A percentile compares a stretch with the other conserved stretches of the same genome.
Conservation (phyloP, 2,888 invertebrate species). For the Cerastis rubricosa region DNA sequence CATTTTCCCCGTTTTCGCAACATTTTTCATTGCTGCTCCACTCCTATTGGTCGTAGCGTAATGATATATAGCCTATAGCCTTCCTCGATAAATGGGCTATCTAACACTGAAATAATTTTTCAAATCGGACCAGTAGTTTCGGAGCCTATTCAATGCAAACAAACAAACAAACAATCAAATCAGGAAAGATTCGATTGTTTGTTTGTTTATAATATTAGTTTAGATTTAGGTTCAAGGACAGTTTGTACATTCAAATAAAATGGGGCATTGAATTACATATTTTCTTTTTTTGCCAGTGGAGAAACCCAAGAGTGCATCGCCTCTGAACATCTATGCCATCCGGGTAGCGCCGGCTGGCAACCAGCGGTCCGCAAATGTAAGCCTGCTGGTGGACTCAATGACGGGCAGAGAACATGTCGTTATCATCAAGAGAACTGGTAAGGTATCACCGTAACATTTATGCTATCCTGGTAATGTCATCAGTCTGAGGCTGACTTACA, state of each 20-base stretch:
- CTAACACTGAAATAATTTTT: too few relatives aligned
- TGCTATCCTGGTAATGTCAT: constrained; percentile 11
- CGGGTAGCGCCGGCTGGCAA: constrained; percentile 76
- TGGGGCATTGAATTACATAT: not conserved
- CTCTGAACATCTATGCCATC: constrained; percentile 85
- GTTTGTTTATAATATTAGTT: too few relatives aligned
- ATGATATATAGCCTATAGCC: too few relatives aligned
- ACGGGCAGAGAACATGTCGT: constrained; percentile 75
- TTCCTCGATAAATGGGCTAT: too few relatives aligned
- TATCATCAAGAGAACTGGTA: constrained; percentile 81
- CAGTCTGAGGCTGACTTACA: not conserved
- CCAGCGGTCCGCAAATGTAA: constrained; percentile 78
- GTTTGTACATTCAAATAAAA: not conserved
- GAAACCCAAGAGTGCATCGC: constrained; percentile 74
- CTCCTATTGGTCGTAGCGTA: too few relatives aligned
- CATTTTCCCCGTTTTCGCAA: too few relatives aligned
- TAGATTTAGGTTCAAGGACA: not conserved
- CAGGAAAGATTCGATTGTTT: too few relatives aligned
- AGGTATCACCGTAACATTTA: not conserved
- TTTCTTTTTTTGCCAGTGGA: constrained; percentile 77
- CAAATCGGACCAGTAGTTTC: too few relatives aligned
- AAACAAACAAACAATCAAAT: too few relatives aligned
- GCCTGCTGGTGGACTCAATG: constrained; percentile 79
- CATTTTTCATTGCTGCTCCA: too few relatives aligned
- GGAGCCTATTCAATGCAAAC: too few relatives aligned